Evolutionary conservation across 2,113 vertebrate genomes (phyloP).

Genomic region (Murina feae): DNA sequence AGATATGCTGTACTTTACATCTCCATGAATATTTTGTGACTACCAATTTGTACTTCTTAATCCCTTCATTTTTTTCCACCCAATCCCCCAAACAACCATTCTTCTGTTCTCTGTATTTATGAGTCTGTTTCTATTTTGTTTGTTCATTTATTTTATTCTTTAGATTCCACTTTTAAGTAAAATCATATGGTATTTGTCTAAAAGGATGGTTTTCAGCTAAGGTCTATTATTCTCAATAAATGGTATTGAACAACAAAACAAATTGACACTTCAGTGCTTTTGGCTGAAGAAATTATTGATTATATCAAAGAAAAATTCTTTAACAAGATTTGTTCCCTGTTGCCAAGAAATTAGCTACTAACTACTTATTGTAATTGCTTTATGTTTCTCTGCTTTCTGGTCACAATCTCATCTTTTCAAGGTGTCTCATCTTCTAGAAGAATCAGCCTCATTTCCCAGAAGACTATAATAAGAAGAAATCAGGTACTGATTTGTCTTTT

Average conservation of each 20-base stretch:
- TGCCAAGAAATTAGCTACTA: background rate
- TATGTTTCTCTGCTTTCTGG: background rate
- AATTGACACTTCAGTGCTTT: background rate
- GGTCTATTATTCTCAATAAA: background rate
- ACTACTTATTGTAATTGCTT: background rate
- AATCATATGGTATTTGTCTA: background rate
- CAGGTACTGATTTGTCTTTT: background rate
- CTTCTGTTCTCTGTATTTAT: background rate
- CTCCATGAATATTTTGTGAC: background rate
- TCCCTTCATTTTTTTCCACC: background rate
- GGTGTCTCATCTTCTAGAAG: background rate
- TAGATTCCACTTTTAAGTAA: background rate
- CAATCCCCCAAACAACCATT: background rate
- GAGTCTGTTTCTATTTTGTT: background rate
- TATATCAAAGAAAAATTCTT: background rate
- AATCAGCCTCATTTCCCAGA: background rate
- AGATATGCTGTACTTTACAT: background rate
- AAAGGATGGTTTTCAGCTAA: background rate
- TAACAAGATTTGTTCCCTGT: background rate
- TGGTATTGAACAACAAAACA: background rate
- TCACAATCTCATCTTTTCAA: background rate
- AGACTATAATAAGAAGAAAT: background rate
- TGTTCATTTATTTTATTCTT: background rate
- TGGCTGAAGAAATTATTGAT: slow-evolving; percentile 25
- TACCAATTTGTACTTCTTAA: background rate